Base-by-base conservation (phyloP, 2,888 invertebrate species). In the Euspilapteryx auroguttella region DNA sequence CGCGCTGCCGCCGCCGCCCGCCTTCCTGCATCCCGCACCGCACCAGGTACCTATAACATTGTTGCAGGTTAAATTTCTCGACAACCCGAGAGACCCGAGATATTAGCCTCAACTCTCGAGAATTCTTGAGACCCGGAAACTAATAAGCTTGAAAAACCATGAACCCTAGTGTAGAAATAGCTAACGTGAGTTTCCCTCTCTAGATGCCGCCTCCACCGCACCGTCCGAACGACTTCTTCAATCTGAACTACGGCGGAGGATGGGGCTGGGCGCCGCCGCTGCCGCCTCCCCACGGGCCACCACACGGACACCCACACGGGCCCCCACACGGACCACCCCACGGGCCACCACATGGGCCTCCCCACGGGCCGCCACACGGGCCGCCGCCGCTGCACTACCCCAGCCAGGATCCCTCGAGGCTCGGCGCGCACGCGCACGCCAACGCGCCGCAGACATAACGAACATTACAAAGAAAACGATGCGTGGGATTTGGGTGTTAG, bases 361-460 rank as follows among this genome's bases (percentile, higher is more conserved):
- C 32, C 47, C 52, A 40, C 46, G 53, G 32, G 38, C 47, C 47
- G 37, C 68, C 52, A 44, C 75, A 31, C 43, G 51, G 34, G n/a
- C 78, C 81, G 5, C 64, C 82, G 1, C 77, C 81, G 1, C 73
- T 86, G 25, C 95, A 97, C 65, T 99, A 99, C 78, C 97, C 98
- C 3, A 95, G 95, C 51, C 98, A 98, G 63, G 98, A 99, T 79
- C 98, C 98, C 0, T 86, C 89, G 21, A 79, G 95, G 14, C 83
- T 96, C 64, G 96, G 96, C 0, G 85, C 91, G 0, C 76, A 75
- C 30, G 71, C 73, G 0, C 71, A 69, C 28, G 58, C 65, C 3
- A 59, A 59, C 31, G 42, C 52, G 1, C 71, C 66, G 3, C 71
- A 71, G 36, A 55, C 65, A 1, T 71, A 65, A n/a, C n/a, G n/a